phyloP scores from a whole-genome alignment of 2,797 vertebrate genomes.

The Oreochromis grahami region DNA sequence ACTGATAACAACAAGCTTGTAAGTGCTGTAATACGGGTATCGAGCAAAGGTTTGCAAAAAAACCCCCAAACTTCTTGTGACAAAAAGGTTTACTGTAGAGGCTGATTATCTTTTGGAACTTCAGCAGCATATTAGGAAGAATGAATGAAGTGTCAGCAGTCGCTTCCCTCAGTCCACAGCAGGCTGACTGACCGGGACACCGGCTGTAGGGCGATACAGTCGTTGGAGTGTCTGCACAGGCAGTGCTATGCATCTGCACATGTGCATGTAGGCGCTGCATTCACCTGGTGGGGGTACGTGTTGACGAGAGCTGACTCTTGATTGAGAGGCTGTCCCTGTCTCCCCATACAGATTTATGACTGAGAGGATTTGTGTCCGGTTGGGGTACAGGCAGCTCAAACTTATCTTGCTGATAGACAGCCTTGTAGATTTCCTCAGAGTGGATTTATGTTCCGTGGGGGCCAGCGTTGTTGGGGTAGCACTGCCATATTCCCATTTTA shows the following conservation, averaged over 20 bases:
- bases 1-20: not conserved
- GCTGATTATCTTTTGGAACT: not conserved
- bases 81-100: not conserved
- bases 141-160: not conserved
- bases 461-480: not conserved
- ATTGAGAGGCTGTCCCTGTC: constrained; percentile 56
- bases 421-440: constrained; percentile 53
- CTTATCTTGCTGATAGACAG: constrained; percentile 62
- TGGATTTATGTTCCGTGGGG: constrained; percentile 43
- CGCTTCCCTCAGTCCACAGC: not conserved
- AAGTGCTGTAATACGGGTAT: not conserved
- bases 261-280: not conserved
- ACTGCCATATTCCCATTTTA: constrained; percentile 6
- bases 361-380: constrained; percentile 64
- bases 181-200: not conserved
- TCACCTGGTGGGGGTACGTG: constrained; percentile 11
- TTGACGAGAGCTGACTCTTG: constrained; percentile 48
- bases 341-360: constrained; percentile 60
- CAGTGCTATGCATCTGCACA: constrained; percentile 15
- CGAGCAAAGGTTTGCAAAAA: not conserved
- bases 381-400: constrained; percentile 39
- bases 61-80: accelerated
- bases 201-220: not conserved
- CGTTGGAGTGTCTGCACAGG: not conserved
- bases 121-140: not conserved